Evolutionary conservation across 1,140 invertebrate species (phyloP).

Genomic region (Pogonus chalceus): DNA sequence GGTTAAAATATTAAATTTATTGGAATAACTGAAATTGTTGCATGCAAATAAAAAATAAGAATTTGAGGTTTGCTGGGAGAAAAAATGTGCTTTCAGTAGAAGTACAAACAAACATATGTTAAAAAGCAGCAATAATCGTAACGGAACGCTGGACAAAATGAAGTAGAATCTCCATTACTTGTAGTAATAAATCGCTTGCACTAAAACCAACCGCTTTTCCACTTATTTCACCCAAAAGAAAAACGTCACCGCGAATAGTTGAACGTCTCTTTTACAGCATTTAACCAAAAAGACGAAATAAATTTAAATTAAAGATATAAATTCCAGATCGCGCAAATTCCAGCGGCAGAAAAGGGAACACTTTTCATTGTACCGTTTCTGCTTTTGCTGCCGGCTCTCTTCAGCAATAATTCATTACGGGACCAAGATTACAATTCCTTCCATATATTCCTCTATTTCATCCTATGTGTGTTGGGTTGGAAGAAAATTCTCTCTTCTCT

Average conservation of each 20-base stretch:
- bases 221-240: conserved; percentile 6
- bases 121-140: background rate
- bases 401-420: conserved; percentile 2
- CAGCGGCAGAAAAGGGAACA: background rate
- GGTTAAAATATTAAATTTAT: too few species aligned
- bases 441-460: conserved; percentile 4
- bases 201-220: conserved; percentile 4
- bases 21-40: too few species aligned
- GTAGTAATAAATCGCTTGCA: background rate
- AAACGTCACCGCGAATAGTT: conserved; percentile 5
- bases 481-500: background rate
- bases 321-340: conserved; percentile 4
- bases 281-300: conserved; percentile 5
- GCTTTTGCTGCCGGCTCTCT: background rate
- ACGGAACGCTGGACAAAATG: conserved; percentile 5
- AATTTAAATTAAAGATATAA: conserved; percentile 8
- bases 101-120: background rate
- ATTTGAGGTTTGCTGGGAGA: too few species aligned
- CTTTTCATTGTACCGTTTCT: conserved; percentile 6
- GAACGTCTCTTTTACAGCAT: conserved; percentile 1
- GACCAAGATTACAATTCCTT: conserved; percentile 4
- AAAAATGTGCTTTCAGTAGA: too few species aligned
- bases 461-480: background rate
- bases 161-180: conserved; percentile 6
- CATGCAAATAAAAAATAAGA: too few species aligned